A percentile compares a stretch with the other conserved stretches of the same genome.
Conservation (phyloP, 1,140 invertebrate genomes). For the Papilio dardanus region DNA sequence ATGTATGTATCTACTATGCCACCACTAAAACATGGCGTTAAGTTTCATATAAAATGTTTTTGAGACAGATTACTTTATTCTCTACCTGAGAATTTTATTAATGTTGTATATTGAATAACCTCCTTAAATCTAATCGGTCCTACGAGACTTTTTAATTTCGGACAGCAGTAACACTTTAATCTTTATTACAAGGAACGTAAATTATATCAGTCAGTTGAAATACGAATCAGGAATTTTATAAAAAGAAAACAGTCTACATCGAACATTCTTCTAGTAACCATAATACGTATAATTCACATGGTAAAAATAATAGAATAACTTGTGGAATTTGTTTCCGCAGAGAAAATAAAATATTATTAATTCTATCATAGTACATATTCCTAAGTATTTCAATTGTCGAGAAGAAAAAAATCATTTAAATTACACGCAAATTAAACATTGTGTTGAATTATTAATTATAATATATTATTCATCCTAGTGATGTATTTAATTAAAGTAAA, state of each 20-base stretch:
- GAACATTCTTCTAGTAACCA: too few species aligned
- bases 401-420: background rate
- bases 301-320: too few species aligned
- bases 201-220: background rate
- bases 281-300: too few species aligned
- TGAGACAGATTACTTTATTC: too few species aligned
- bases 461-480: background rate
- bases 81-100: too few species aligned
- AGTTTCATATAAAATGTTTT: too few species aligned
- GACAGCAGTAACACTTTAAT: background rate
- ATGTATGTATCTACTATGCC: too few species aligned
- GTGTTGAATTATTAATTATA: background rate
- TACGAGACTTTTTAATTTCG: background rate
- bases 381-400: background rate
- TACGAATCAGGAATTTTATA: background rate
- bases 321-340: too few species aligned
- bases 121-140: background rate
- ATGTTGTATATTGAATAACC: background rate
- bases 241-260: too few species aligned
- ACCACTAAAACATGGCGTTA: too few species aligned
- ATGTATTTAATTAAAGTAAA: background rate
- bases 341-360: too few species aligned
- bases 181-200: background rate
- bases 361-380: too few species aligned
- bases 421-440: background rate